Percentiles rank a stretch among this genome's conserved stretches.
Conservation (phyloP, 1,140 invertebrate species). For the Trachymyrmex cornetzi region DNA sequence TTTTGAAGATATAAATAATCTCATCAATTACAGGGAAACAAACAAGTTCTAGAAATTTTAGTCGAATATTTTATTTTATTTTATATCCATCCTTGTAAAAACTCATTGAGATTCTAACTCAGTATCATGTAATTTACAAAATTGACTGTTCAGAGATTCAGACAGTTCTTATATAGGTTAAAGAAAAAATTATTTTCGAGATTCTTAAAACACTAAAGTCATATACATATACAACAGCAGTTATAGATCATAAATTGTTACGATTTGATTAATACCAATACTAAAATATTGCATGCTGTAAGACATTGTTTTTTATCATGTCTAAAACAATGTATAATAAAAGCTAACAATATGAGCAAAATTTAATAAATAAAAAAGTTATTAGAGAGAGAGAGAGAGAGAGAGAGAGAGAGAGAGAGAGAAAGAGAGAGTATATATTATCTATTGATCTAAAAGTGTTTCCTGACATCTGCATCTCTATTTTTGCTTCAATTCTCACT, state of each 20-base stretch:
- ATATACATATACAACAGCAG: neutral
- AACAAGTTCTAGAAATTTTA: neutral
- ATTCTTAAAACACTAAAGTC: neutral
- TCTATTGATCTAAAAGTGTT: neutral
- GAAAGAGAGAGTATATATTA: too few species aligned
- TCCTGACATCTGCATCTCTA: neutral
- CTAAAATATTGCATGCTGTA: slow-evolving; percentile 3
- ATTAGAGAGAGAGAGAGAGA: too few species aligned
- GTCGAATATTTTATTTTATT: neutral
- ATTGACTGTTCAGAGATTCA: neutral
- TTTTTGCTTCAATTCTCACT: neutral
- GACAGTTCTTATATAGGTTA: neutral
- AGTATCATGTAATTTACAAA: neutral
- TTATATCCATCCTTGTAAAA: neutral
- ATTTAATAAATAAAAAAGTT: neutral
- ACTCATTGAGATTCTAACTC: neutral
- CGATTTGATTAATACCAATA: neutral
- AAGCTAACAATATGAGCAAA: neutral
- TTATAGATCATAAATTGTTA: neutral
- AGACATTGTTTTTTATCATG: neutral
- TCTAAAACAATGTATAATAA: neutral
- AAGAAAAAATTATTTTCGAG: neutral
- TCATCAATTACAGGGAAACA: neutral
- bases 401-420: too few species aligned
- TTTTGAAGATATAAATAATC: neutral